phyloP scores from a whole-genome alignment of 2,888 invertebrate genomes.

The Chirona hameri region DNA sequence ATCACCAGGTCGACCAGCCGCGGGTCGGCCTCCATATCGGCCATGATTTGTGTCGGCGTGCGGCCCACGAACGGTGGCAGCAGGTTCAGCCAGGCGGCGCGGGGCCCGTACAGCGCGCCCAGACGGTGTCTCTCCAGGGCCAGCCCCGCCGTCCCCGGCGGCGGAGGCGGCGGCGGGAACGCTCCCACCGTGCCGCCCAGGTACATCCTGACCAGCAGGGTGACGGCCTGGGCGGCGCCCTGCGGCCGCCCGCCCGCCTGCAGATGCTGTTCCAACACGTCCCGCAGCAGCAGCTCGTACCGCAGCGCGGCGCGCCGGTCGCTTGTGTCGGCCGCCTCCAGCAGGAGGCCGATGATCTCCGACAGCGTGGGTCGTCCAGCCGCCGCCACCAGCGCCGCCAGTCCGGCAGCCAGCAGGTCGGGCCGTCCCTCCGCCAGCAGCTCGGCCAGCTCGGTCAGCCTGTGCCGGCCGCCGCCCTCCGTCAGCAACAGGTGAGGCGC shows the following conservation, averaged over 20 bases:
- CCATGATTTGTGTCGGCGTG: background rate
- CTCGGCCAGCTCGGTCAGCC: constrained; percentile 14
- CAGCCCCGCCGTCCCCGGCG: too few species aligned
- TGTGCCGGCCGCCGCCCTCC: background rate
- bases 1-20: constrained; percentile 6
- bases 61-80: constrained; percentile 36
- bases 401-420: constrained; percentile 3
- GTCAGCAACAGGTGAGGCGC: background rate
- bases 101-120: constrained; percentile 37
- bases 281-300: constrained; percentile 10
- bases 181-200: constrained; percentile 39
- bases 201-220: constrained; percentile 38
- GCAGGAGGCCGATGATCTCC: background rate
- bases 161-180: constrained; percentile 30
- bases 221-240: constrained; percentile 35
- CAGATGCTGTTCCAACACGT: background rate
- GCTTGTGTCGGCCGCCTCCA: constrained; percentile 26
- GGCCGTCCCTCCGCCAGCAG: constrained; percentile 13
- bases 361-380: background rate
- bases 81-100: constrained; percentile 37
- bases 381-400: constrained; percentile 26
- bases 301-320: background rate
- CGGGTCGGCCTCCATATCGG: constrained; percentile 5
- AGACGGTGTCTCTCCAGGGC: constrained; percentile 34
- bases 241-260: constrained; percentile 35